These are phyloP conservation scores for Sebastolobus alascanus DNA, from an alignment of 2,797 vertebrate species.

Conservation along the genomic window DNA sequence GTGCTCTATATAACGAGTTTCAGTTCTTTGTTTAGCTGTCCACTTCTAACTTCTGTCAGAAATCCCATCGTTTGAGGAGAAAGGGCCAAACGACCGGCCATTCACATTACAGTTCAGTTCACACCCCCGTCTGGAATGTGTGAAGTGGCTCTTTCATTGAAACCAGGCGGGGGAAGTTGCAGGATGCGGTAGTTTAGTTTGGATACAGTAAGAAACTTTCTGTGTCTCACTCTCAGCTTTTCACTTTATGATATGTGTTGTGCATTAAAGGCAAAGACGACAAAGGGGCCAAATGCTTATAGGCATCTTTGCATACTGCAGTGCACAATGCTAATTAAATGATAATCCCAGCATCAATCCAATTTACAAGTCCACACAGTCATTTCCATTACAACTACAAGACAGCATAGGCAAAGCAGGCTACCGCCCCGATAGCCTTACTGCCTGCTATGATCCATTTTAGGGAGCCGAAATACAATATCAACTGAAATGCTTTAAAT, in stretches of 20 bases:
- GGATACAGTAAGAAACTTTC: neutral
- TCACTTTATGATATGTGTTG: neutral
- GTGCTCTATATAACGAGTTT: neutral
- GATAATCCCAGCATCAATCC: neutral
- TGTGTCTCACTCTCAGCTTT: neutral
- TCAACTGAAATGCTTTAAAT: neutral
- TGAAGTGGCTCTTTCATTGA: constrained; percentile 48
- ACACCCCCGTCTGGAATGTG: constrained; percentile 71
- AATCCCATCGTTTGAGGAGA: neutral
- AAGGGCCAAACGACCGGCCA: neutral
- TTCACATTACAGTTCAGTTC: constrained; percentile 34
- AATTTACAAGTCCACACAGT: constrained; percentile 7
- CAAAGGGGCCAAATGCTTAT: neutral
- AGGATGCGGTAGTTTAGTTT: neutral
- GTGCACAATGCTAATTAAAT: constrained; percentile 31
- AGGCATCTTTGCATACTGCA: neutral
- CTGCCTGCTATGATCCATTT: neutral
- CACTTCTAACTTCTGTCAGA: neutral
- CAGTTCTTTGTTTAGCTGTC: neutral
- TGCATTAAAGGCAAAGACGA: neutral
- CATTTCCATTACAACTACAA: constrained; percentile 14
- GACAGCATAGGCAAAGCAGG: neutral
- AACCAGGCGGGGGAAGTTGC: constrained; percentile 35
- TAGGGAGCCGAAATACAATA: neutral
- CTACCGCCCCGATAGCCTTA: neutral